Percentiles rank a stretch among this genome's conserved stretches.
Conservation (phyloP, 2,113 vertebrate genomes). For the Gnathonemus echidnorhynchus region DNA sequence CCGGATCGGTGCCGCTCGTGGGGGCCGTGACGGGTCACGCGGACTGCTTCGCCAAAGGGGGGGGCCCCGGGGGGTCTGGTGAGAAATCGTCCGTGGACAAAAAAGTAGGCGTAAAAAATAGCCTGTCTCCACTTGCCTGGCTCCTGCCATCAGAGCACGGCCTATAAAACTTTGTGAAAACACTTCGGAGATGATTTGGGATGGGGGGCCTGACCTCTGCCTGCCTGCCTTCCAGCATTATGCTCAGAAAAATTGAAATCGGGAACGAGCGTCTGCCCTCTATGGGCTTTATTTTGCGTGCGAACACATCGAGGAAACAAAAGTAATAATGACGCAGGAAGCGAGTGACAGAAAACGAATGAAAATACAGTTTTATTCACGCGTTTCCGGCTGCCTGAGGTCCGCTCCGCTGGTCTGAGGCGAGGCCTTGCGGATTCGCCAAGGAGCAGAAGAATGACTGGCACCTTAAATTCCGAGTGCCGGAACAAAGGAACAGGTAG, state of each 20-base stretch:
- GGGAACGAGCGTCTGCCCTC: constrained; percentile 37
- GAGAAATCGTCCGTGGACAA: constrained; percentile 11
- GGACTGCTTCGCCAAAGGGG: background rate
- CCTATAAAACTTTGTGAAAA: constrained; percentile 71
- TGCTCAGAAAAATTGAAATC: constrained; percentile 44
- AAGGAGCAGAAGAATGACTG: constrained; percentile 72
- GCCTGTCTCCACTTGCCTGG: constrained; percentile 49
- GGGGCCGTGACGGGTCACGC: background rate
- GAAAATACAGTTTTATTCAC: background rate
- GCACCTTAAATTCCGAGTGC: constrained; percentile 59
- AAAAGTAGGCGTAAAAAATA: background rate
- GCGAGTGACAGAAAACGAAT: background rate
- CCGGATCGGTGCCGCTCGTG: background rate
- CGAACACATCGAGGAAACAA: background rate
- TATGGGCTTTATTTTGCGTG: background rate
- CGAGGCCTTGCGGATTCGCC: constrained; percentile 72
- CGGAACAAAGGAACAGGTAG: constrained; percentile 60
- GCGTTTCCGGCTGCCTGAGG: constrained; percentile 28
- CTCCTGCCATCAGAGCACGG: constrained; percentile 63
- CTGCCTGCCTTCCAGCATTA: constrained; percentile 21
- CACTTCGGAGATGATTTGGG: constrained; percentile 74
- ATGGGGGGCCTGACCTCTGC: constrained; percentile 56
- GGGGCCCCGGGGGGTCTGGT: background rate
- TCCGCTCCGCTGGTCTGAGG: constrained; percentile 69
- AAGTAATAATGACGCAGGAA: background rate